Evolutionary conservation across 2,888 invertebrate genomes (phyloP).

Genomic region (Itoplectis maculator): DNA sequence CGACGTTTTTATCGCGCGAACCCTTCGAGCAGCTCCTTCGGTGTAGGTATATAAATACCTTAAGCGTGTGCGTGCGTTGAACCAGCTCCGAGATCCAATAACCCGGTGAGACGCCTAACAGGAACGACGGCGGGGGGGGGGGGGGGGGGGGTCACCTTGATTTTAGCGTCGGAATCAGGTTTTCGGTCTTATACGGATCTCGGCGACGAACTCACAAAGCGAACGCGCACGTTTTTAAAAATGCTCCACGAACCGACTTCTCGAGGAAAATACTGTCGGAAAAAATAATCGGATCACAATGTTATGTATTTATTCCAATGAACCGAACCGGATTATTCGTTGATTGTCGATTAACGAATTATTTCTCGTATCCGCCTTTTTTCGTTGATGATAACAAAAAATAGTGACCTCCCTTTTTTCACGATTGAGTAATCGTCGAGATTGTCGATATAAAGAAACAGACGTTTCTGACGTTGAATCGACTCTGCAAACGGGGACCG

Average conservation of each 20-base stretch:
- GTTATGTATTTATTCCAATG: no score
- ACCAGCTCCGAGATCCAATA: conserved; percentile 48
- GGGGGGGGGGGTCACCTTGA: conserved; percentile 70
- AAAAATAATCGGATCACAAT: no score
- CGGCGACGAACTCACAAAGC: conserved; percentile 65
- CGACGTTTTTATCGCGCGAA: conserved; percentile 11
- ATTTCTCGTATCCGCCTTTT: no score
- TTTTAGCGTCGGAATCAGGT: conserved; percentile 69
- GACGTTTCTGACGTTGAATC: not conserved
- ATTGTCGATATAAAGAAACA: not conserved
- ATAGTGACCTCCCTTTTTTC: not conserved
- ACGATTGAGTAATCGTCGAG: not conserved
- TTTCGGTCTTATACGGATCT: conserved; percentile 63
- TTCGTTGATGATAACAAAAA: not conserved
- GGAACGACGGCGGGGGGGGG: no score
- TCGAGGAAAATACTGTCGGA: no score
- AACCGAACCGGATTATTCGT: no score
- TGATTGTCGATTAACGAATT: no score
- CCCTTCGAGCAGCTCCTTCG: not conserved
- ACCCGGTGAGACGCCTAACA: conserved; percentile 48
- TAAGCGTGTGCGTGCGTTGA: conserved; percentile 16
- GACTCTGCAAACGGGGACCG: not conserved
- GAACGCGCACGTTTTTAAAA: conserved; percentile 48
- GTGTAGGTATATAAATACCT: conserved; percentile 8
- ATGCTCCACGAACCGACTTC: not conserved